Evolutionary conservation across 2,888 invertebrate genomes (phyloP), one percentile per base, ranked within the genome.

Genomic region (Lepidocyrtoides sp.): DNA sequence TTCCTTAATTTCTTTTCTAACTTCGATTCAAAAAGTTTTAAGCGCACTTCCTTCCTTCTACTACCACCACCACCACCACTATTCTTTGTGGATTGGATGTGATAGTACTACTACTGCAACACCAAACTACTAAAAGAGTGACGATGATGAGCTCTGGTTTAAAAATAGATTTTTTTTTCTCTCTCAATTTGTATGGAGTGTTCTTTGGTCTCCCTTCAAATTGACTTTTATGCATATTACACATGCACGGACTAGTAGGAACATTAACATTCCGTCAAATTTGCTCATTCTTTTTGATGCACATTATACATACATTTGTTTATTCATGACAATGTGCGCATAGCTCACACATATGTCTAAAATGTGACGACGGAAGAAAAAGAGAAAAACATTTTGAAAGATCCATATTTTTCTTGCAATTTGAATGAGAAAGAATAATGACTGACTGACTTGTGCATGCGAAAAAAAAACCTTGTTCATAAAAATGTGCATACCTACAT

Each of bases 151-250:
- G 82, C 82, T 82, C 75, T 89, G 66, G 84, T 63, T 84, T 89
- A 89, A 89, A 89, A 89, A 89, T 89, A 89, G 89, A 89, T 51
- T 77, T 69, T 36, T 82, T 66, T 81, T 63, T 72, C 51, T 29
- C 23, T 20, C 10, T 20, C 36, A 60, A n/a, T 23, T 29, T 20
- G 29, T 66, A 66, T 51, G 14, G 12, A 51, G 51, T 69, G 14
- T 60, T 60, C 63, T 63, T 32, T 36, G 10, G 36, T 26, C 63
- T 17, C 60, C 41, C 26, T 66, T 66, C 20, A 23, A 5, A 36
- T 69, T 69, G 69, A 69, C 69, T 32, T 69, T 41, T 72, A 44
- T 66, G 60, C 36, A 36, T 72, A 44, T 29, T 66, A 14, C n/a
- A 17, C 51, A 81, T 2, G 36, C 2, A 2, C 4, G 20, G 17